Conservation (phyloP, 2,113 vertebrate genomes). For the Guaruba guarouba region DNA sequence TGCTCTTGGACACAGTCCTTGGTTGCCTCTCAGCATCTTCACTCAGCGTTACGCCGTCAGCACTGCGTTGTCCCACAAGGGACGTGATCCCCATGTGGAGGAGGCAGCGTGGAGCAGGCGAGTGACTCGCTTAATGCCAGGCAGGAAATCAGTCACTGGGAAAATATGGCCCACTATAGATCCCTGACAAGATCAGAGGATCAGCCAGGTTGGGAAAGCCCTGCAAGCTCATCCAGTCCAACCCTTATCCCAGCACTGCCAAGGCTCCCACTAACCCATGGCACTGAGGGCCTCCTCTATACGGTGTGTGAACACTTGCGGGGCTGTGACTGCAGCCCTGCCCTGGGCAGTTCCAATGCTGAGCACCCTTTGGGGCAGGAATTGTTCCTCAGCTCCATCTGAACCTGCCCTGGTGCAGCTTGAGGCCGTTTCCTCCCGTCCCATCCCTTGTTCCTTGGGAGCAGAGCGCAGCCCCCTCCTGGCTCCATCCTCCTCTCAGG, state of each 20-base stretch:
- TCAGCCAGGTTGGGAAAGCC: background rate
- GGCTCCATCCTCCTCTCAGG: too few relatives aligned
- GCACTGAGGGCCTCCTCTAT: background rate
- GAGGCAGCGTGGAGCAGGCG: background rate
- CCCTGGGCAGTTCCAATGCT: too few relatives aligned
- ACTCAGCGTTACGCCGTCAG: rapidly evolving
- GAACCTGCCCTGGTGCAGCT: too few relatives aligned
- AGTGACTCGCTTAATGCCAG: background rate
- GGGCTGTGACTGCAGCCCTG: too few relatives aligned
- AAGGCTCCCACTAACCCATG: background rate
- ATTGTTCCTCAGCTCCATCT: too few relatives aligned
- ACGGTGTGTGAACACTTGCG: background rate
- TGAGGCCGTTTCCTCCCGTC: too few relatives aligned
- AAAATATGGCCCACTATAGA: background rate
- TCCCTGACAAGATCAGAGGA: background rate
- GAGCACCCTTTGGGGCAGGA: too few relatives aligned
- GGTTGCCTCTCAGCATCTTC: background rate
- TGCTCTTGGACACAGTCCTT: background rate
- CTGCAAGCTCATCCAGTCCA: background rate
- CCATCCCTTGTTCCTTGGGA: too few relatives aligned
- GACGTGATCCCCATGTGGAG: background rate
- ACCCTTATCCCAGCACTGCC: background rate
- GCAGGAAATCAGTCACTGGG: background rate
- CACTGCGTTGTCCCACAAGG: rapidly evolving
- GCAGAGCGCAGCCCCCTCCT: too few relatives aligned